A percentile compares a stretch with the other conserved stretches of the same genome.
These are phyloP conservation scores for Agonopterix subpropinquella DNA, from an alignment of 2,888 invertebrate genomes.

Conservation along the genomic window DNA sequence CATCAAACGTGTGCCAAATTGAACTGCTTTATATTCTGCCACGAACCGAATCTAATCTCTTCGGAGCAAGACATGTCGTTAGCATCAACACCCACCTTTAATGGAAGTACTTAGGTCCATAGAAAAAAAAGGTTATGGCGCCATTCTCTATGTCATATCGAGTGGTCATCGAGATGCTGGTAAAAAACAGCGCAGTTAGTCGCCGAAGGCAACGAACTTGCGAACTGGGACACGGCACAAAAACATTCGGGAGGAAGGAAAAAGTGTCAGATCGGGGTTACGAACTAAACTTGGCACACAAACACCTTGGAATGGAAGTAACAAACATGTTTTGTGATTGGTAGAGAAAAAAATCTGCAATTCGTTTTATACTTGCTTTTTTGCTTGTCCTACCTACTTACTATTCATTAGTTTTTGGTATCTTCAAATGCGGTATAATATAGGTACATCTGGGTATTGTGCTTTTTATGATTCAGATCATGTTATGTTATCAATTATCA, in stretches of 20 bases:
- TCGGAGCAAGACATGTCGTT: slow-evolving; percentile 36
- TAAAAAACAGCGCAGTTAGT: slow-evolving; percentile 62
- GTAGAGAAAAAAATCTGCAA: no score
- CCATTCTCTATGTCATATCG: slow-evolving; percentile 29
- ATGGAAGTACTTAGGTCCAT: slow-evolving; percentile 15
- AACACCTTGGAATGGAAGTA: background rate
- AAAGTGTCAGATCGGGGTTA: slow-evolving; percentile 19
- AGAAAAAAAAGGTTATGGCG: slow-evolving; percentile 31
- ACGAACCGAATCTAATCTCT: background rate
- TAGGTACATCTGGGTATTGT: no score
- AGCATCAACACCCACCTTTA: slow-evolving; percentile 25
- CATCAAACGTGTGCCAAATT: slow-evolving; percentile 12
- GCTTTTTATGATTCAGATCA: no score
- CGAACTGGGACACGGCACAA: slow-evolving; percentile 42
- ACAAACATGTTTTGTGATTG: slow-evolving; percentile 1
- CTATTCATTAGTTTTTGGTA: no score
- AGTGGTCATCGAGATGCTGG: slow-evolving; percentile 32
- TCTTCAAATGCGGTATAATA: no score
- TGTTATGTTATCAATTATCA: no score
- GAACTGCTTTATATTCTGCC: slow-evolving; percentile 15
- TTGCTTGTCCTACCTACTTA: no score
- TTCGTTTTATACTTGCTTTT: no score
- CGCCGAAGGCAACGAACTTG: slow-evolving; percentile 56
- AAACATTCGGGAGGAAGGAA: slow-evolving; percentile 44
- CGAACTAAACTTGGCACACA: slow-evolving; percentile 6